Evolutionary conservation across 1,140 invertebrate species (phyloP), one percentile per base, ranked within the genome.

Genomic region (Eueides isabella): DNA sequence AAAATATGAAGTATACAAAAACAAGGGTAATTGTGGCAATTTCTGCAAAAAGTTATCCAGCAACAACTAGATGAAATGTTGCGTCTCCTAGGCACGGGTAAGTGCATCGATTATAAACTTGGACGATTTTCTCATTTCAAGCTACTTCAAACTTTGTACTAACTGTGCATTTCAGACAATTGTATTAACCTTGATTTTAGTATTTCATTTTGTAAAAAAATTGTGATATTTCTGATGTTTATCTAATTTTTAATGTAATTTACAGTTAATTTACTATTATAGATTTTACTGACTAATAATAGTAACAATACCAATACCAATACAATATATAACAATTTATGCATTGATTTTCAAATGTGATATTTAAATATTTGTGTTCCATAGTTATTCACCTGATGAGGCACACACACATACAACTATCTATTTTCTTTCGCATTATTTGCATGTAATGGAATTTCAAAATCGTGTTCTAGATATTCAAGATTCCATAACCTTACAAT

Each of bases 51-150:
- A 74, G 48, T 69, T 74, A 28, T 33, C 28, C 35, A 31, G 33
- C 38, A 35, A 67, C 55, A 33, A 65, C 30, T 44, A 7, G 66
- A 68, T 74, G 66, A 44, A 73, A 48, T 67, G 71, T 67, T 72
- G 16, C 63, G 29, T 33, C 63, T 63, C 55, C 26, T 12, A 61
- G 55, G 41, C 44, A 62, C 72, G 66, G 63, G 30, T 72, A 66
- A 72, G 70, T 29, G 66, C 48, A 44, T 9, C 72, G 72, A 67
- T 73, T 67, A 73, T 68, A 73, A 73, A 73, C 48, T 67, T 68
- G 35, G 66, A 30, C 66, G 33, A 73, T 73, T 73, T 73, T 63
- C 72, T 73, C 65, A 67, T 41, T 73, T 41, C 55, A 23, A 67
- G 23, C 55, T 33, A 62, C 55, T 73, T 68, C 67, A 68, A 63